phyloP scores from a whole-genome alignment of 2,113 vertebrate species.

The Melierax canorus region DNA sequence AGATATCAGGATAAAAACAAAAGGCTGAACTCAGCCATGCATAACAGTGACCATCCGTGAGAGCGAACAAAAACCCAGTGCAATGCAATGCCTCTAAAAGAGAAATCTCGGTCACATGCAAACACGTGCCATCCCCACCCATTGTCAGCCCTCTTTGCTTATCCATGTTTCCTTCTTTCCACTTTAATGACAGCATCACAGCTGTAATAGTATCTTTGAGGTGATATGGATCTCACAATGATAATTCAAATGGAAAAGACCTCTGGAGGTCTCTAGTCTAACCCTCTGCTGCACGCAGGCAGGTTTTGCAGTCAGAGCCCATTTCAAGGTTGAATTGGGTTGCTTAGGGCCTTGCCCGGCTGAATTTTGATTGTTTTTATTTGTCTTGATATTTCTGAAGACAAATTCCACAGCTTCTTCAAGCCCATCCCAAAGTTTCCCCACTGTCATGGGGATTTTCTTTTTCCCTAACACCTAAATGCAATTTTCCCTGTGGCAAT shows the following conservation, averaged over 20 bases:
- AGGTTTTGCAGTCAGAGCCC: neutral
- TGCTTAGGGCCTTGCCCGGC: neutral
- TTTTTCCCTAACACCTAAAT: neutral
- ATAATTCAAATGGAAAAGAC: neutral
- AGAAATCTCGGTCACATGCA: neutral
- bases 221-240: neutral
- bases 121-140: too few species aligned
- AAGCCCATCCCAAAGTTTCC: neutral
- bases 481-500: neutral
- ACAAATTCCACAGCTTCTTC: neutral
- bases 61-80: neutral
- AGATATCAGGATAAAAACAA: neutral
- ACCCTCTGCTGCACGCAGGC: neutral
- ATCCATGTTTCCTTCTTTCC: neutral
- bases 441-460: neutral
- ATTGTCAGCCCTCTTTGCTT: neutral
- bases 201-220: neutral
- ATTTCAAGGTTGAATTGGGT: too few species aligned
- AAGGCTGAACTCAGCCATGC: neutral
- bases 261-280: neutral
- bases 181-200: neutral
- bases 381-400: neutral
- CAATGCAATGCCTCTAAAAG: neutral
- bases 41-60: fast-evolving
- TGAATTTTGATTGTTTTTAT: neutral